Evolutionary conservation across 2,888 invertebrate species (phyloP), one percentile per base, ranked within the genome.

Genomic region (Noctua janthina): DNA sequence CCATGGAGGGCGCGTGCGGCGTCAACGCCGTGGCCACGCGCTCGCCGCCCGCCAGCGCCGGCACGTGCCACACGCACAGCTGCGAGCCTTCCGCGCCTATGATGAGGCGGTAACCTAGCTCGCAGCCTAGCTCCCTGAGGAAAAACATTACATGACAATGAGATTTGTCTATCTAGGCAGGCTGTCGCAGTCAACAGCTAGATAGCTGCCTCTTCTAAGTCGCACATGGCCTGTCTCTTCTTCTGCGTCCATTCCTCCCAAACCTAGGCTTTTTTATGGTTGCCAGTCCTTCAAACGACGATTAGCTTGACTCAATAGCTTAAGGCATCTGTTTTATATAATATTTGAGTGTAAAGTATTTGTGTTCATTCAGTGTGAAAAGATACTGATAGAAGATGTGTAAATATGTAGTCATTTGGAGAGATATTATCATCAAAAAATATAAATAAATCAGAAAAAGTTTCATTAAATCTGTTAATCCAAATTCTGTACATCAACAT

Each of bases 1-100:
- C 99, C 98, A 99, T 98, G 10, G 99, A 99, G n/a, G 99, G 97
- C 91, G 99, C 98, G 95, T 99, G 99, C 46, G 99, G 99, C 89
- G 99, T 97, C 67, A 99, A 98, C 23, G 99, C 99, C 94, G 98
- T 98, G 77, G 97, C 93, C 81, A 96, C 97, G 69, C 95, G 95
- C 92, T 96, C 97, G 79, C 95, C 95, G 94, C 97, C 93, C 94
- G 97, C 93, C 93, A 96, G 93, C 90, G 97, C 98, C 93, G 97
- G 98, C 97, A 96, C 97, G 97, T 93, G 98, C 98, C 92, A 98
- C 88, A 96, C 97, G 91, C 94, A 92, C 74, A 97, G 92, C 56
- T 95, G 91, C 59, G 95, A 94, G 35, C 93, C 95, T 94, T 99
- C 99, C 23, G 99, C 98, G 94, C 99, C 99, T 17, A 99, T 98